Base-by-base conservation (phyloP, 1,140 invertebrate genomes). In the Temnothorax curvispinosus region DNA sequence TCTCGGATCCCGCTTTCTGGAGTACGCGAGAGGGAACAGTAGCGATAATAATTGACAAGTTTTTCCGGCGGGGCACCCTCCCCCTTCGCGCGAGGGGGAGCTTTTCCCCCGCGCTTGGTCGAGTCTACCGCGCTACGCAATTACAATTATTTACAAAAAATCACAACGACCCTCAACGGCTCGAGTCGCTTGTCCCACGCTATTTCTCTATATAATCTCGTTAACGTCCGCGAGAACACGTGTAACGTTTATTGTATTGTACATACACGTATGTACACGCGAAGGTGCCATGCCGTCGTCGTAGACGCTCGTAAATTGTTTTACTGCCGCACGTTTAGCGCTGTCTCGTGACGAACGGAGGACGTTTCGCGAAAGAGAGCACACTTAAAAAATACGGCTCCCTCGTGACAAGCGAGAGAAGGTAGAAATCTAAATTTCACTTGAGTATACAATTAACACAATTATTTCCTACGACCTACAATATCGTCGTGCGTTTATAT, bases 61-160 rank as follows among this genome's bases (percentile, higher is more conserved):
- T 76, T 85, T 77, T 62, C 41, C 21, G 65, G 13, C 44, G 65
- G 11, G 65, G 13, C 65, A 50, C 3, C 18, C 6, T n/a, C 21
- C 41, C n/a, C 18, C 62, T 18, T 69, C 44, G 60, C 58, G 58
- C 50, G 60, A n/a, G 69, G 50, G 58, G 71, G n/a, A 27, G 27
- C 27, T 27, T 27, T 7, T 38, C 44, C 3, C n/a, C n/a, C 74
- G 27, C 52, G 60, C 47, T 76, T 84, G 82, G 58, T 60, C 82
- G 78, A 86, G 65, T 82, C 76, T 60, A 69, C 52, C 75, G 32
- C 58, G 32, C 58, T 82, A 86, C 81, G 69, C 52, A 80, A 75
- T 87, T 91, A 89, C 81, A 74, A 56, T 78, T 91, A 91, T 91
- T 65, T 88, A 91, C 88, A 91, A 91, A 56, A 74, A 86, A 91